Evolutionary conservation across 2,113 vertebrate species (phyloP), one percentile per base, ranked within the genome.

Genomic region (Aptenodytes forsteri): DNA sequence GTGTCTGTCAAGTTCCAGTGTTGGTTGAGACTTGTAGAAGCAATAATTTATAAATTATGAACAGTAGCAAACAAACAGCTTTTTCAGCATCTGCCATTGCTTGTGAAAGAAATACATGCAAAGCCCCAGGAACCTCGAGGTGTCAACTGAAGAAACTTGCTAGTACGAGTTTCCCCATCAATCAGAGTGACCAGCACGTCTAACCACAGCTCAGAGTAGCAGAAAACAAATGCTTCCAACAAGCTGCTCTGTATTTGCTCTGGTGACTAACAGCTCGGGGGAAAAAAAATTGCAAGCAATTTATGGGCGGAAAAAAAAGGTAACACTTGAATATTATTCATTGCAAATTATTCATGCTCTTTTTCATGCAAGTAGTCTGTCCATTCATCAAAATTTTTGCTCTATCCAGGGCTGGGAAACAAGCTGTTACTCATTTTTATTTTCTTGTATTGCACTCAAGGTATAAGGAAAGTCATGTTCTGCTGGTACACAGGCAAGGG

Each of bases 351-450:
- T 97, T 97, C 95, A 72, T 95, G 87, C 78, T 94, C 78, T 90
- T 97, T 95, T 91, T 94, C 97, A 93, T 91, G 82, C 87, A 88
- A 95, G 84, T 80, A 83, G 78, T 66, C 94, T 93, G 90, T 69
- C 87, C 96, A 94, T 97, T 97, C 96, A 96, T 96, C 93, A 96
- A 97, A 61, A 91, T 97, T 97, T 96, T 94, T 96, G 78, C 93
- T 95, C 87, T 89, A 95, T 96, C 93, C 89, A 93, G 59, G 54
- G 67, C 91, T 93, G 67, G 84, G 70, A 96, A 96, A 91, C 58
- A 93, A 95, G 97, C 89, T 95, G 95, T 96, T 96, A 96, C 46
- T 97, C 97, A 97, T 96, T 97, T 97, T 96, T 97, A 97, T 95
- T 93, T 96, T 91, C 94, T 86, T 91, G 78, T 80, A 77, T 83